Base-by-base conservation (phyloP, 1,140 invertebrate species). In the Chironomus striatipennis region DNA sequence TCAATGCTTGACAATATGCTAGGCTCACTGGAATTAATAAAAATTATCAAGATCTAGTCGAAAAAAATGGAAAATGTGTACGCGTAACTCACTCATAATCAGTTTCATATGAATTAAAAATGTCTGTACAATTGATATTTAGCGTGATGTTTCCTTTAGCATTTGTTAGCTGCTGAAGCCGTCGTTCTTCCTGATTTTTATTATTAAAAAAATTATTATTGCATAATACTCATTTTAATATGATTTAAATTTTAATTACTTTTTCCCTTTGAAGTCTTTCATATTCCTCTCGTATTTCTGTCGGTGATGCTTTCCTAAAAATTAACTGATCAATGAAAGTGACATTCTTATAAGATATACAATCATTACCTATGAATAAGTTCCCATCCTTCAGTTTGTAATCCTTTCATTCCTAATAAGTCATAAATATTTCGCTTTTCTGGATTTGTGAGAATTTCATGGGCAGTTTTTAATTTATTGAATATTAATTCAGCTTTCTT, bases 231-330 rank as follows among this genome's bases (percentile, higher is more conserved):
- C 24, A 34, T 12, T 57, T 4, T 43, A 75, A 20, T 12, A 75
- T 20, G 9, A 17, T 43, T 42, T 42, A 24, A 73, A 8, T 73
- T 73, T 5, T n/a, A 1, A n/a, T 57, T 57, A 57, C 47, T 6
- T 79, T 79, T 15, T 79, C 80, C 77, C 85, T 81, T 8, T 90
- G 89, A 21, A 96, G 83, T 78, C 92, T 87, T 83, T 98, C 94
- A 86, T 95, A 97, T 84, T 98, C 96, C 78, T 97, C 95, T 75
- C 95, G 85, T 73, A 98, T 98, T 85, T 98, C 96, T 77, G 92
- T 88, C 9, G 96, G 94, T 6, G 95, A 96, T 84, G 93, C 92
- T 7, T 92, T 95, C 21, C 94, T 70, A 20, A 70, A 70, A 70
- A 1, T 10, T 1, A 57, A 84, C 76, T 5, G 4, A 70, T 70